These are phyloP conservation scores for Harpagus bidentatus DNA, from an alignment of 2,113 vertebrate genomes.

Conservation along the genomic window DNA sequence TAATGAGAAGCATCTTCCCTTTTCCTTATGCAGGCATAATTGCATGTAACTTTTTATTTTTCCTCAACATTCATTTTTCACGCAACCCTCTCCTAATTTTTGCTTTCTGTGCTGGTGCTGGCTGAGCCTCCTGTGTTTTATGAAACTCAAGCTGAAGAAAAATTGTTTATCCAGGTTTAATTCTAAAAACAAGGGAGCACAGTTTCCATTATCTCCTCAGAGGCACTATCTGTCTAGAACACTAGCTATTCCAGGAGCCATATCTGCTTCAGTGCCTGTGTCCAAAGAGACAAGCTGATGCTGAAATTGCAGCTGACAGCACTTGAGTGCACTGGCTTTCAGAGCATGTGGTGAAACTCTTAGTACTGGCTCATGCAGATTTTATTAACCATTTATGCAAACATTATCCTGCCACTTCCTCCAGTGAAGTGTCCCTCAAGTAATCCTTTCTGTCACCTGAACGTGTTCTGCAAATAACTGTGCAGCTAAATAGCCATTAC, in stretches of 20 bases:
- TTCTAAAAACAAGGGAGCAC: neutral
- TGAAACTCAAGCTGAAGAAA: neutral
- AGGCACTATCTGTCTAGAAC: neutral
- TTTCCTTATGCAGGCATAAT: neutral
- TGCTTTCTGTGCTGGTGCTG: neutral
- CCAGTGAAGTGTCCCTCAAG: neutral
- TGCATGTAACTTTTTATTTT: neutral
- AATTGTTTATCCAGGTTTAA: neutral
- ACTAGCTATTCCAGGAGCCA: neutral
- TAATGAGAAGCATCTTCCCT: neutral
- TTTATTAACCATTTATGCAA: slow-evolving; percentile 10
- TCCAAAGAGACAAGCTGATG: neutral
- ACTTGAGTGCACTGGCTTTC: neutral
- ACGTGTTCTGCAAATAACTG: neutral
- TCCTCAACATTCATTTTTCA: neutral
- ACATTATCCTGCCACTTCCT: neutral
- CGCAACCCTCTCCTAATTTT: neutral
- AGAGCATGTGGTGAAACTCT: neutral
- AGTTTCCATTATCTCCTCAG: neutral
- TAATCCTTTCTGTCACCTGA: neutral
- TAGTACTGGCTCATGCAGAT: neutral
- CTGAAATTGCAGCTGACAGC: slow-evolving; percentile 37
- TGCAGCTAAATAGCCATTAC: neutral
- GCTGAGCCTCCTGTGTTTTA: neutral
- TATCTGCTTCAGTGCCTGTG: neutral